These are phyloP conservation scores for Zootermopsis nevadensis DNA, from an alignment of 2,888 invertebrate genomes.

Conservation along the genomic window DNA sequence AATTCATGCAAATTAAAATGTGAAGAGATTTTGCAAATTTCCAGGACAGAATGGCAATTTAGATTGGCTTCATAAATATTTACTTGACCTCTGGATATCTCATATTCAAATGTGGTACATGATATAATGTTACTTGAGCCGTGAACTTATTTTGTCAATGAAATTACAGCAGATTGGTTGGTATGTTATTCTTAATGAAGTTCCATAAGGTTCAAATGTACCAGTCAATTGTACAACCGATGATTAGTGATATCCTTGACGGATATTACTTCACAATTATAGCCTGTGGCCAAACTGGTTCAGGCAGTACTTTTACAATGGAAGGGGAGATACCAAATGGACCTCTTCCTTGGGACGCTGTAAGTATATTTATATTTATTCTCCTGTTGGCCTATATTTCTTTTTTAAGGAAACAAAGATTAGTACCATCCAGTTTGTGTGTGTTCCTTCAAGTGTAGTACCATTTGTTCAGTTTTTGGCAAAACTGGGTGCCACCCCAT, in stretches of 20 bases:
- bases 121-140: neutral
- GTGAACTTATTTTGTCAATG: too few relatives aligned
- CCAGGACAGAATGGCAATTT: too few relatives aligned
- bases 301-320: constrained; percentile 98
- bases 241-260: constrained; percentile 89
- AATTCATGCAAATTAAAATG: too few relatives aligned
- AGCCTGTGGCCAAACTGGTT: constrained; percentile 94
- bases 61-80: too few relatives aligned
- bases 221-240: constrained; percentile 85
- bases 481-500: too few relatives aligned
- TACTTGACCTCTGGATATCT: neutral
- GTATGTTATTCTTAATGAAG: constrained; percentile 43
- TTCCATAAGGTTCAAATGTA: constrained; percentile 85
- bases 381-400: too few relatives aligned
- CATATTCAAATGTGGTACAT: neutral
- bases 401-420: too few relatives aligned
- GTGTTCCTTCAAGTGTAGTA: too few relatives aligned
- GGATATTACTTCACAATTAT: constrained; percentile 99
- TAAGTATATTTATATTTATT: constrained; percentile 61
- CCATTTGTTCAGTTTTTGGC: too few relatives aligned
- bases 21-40: too few relatives aligned
- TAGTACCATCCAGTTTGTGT: too few relatives aligned
- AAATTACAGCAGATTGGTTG: too few relatives aligned
- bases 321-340: constrained; percentile 77
- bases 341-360: constrained; percentile 77